A percentile compares a stretch with the other conserved stretches of the same genome.
phyloP scores from a whole-genome alignment of 1,140 invertebrate genomes.

The Dreissena rostriformis region DNA sequence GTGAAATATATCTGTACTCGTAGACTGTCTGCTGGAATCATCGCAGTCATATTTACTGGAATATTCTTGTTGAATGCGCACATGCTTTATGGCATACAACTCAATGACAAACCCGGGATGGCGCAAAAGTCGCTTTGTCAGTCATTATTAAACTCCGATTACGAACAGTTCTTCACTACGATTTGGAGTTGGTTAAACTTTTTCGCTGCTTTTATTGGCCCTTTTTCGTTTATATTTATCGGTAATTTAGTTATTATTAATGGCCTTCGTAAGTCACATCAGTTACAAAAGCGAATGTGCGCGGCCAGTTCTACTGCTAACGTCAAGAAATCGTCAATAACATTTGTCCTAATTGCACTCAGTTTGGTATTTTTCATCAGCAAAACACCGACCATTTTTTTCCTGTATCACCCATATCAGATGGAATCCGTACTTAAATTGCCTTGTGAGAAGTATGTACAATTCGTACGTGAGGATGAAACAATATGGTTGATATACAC shows the following conservation, averaged over 20 bases:
- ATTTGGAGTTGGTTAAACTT: conserved; percentile 45
- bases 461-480: conserved; percentile 11
- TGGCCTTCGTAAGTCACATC: neutral
- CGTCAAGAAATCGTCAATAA: neutral
- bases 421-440: conserved; percentile 8
- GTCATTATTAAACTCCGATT: conserved; percentile 15
- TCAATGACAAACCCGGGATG: neutral
- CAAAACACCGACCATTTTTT: conserved; percentile 34
- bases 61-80: conserved; percentile 38
- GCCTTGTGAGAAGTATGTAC: conserved; percentile 15
- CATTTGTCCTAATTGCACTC: conserved; percentile 20
- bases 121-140: conserved; percentile 8
- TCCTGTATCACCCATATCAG: conserved; percentile 21
- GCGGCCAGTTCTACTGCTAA: neutral
- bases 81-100: conserved; percentile 22
- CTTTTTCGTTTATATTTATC: conserved; percentile 15
- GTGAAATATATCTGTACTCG: conserved; percentile 45
- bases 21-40: neutral
- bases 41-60: neutral
- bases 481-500: conserved; percentile 35
- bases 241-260: conserved; percentile 28
- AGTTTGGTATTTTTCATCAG: conserved; percentile 41
- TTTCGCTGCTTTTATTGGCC: conserved; percentile 4
- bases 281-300: conserved; percentile 3
- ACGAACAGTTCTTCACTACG: conserved; percentile 23